Base-by-base conservation (phyloP, 2,888 invertebrate species). In the Panzeria rudis region DNA sequence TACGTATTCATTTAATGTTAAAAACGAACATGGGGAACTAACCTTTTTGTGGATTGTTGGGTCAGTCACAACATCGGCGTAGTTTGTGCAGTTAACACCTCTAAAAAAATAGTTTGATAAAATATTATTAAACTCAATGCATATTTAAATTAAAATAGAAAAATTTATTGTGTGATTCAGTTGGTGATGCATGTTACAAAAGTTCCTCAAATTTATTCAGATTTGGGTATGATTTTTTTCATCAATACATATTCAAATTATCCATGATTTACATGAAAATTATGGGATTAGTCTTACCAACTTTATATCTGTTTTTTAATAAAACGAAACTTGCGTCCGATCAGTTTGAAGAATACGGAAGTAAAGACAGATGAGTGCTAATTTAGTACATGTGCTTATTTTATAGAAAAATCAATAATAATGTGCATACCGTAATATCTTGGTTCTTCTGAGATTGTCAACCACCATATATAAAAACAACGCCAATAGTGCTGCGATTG, bases 121-220 rank as follows among this genome's bases (percentile, higher is more conserved):
- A 0, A 32, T 56, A 3, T 35, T 6, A n/a, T 11, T 5, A 54
- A 9, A 20, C 3, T 38, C 17, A 38, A 1, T n/a, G 23, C 20
- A 17, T 17, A 29, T 2, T 20, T 29, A 32, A 3, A 54, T 59
- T n/a, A 41, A 32, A 23, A n/a, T 15, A 20, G 8, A 15, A 6
- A n/a, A 29, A 44, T 15, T 54, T 66, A 1, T 41, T 50, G 38
- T 59, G 20, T 11, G 71, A 52, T 66, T 90, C 90, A 90, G 89
- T 89, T 90, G 90, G 90, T 90, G 89, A 86, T 88, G 89, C 89
- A 89, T 89, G 89, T 88, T 69, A 73, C 86, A 80, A 23, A 71
- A 86, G 83, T 88, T 88, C 89, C 86, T 87, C 87, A 88, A 69
- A 17, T 84, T 86, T 72, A 35, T 6, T 89, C 88, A 86, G 88